Conservation (phyloP, 2,888 invertebrate genomes). For the Leucania comma region DNA sequence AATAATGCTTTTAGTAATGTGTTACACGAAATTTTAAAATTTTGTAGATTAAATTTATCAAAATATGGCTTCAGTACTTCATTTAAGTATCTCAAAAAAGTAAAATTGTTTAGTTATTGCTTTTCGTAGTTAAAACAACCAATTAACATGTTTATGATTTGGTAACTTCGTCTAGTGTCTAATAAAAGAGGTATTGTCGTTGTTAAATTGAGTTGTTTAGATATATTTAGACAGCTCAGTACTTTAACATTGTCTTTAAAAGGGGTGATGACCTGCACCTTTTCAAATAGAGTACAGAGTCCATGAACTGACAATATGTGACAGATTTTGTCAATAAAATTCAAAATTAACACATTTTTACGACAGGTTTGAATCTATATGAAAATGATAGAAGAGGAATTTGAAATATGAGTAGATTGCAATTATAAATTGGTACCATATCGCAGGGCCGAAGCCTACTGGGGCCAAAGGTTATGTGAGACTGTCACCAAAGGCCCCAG, state of each 20-base stretch:
- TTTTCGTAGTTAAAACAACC: slow-evolving; percentile 3
- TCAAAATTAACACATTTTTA: too few relatives aligned
- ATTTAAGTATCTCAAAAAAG: neutral
- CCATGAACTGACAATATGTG: too few relatives aligned
- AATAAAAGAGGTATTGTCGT: neutral
- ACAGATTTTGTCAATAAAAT: too few relatives aligned
- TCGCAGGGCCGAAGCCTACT: too few relatives aligned
- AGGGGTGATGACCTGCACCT: neutral
- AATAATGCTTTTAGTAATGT: slow-evolving; percentile 7
- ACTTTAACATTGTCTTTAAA: neutral
- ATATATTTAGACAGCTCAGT: neutral
- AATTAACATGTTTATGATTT: slow-evolving; percentile 2
- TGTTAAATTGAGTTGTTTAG: neutral
- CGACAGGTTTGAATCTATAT: too few relatives aligned
- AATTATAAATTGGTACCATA: too few relatives aligned
- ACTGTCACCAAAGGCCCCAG: too few relatives aligned
- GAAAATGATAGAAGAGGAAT: too few relatives aligned
- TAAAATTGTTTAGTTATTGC: neutral
- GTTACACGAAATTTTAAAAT: neutral
- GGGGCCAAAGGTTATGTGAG: too few relatives aligned
- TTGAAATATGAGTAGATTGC: too few relatives aligned
- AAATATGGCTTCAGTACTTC: neutral
- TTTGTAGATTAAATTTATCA: neutral
- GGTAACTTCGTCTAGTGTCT: neutral
- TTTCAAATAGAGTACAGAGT: too few relatives aligned